Evolutionary conservation across 2,113 vertebrate species (phyloP).

Genomic region (Propithecus coquereli): DNA sequence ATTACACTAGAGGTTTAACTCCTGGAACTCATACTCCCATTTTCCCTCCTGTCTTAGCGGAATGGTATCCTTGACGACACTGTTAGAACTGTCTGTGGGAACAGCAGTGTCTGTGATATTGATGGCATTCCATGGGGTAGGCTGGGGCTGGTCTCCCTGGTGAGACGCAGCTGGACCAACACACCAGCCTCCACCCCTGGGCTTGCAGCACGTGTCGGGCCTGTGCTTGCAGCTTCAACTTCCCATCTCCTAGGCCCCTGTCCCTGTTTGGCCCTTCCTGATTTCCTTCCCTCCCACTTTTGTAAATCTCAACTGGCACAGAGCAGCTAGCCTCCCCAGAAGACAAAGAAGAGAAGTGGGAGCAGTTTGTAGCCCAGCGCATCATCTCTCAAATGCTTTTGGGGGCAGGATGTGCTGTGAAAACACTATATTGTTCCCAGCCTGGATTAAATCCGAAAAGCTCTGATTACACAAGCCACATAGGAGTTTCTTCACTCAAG

Average conservation of each 20-base stretch:
- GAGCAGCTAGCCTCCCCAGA: not conserved
- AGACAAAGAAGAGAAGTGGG: not conserved
- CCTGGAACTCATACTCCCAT: constrained; percentile 43
- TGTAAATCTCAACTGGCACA: not conserved
- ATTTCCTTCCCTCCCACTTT: not conserved
- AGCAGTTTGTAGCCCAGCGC: not conserved
- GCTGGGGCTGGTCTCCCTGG: constrained; percentile 50
- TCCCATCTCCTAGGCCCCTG: not conserved
- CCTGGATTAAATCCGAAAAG: not conserved
- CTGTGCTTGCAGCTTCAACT: constrained; percentile 19
- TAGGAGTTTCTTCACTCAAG: not conserved
- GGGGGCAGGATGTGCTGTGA: not conserved
- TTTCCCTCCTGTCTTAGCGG: constrained; percentile 46
- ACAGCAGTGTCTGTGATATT: constrained; percentile 36
- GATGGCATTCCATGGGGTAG: constrained; percentile 48
- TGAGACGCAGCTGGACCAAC: constrained; percentile 39
- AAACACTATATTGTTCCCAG: not conserved
- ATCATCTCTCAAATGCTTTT: not conserved
- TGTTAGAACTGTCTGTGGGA: constrained; percentile 11
- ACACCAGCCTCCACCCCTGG: not conserved
- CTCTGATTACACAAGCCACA: not conserved
- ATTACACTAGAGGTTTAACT: constrained; percentile 18
- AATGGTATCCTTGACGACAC: constrained; percentile 66
- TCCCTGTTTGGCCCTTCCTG: not conserved
- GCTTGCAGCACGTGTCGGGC: not conserved